Evolutionary conservation across 1,140 invertebrate species (phyloP), one percentile per base, ranked within the genome.

Genomic region (Brachionus plicatilis): DNA sequence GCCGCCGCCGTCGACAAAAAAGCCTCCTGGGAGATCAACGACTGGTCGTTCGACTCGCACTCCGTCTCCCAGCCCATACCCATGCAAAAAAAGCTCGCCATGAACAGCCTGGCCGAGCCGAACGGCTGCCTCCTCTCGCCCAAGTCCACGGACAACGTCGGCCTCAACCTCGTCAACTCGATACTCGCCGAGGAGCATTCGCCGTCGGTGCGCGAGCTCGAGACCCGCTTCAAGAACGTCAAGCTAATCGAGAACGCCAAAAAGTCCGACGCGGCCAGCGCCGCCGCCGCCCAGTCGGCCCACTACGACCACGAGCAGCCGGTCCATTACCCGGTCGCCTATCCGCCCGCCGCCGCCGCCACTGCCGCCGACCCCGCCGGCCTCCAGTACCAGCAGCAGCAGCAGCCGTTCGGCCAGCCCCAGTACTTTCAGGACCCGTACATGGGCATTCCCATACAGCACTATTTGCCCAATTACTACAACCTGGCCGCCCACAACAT

Each of bases 31-130:
- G 68, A 72, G 37, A 41, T 72, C 6, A 72, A 72, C 37, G 68
- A 72, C 17, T 72, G 68, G 68, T 72, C 68, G 37, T 82, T 68
- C 17, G 65, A 82, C 60, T 60, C 53, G 53, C 79, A 82, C 60
- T 17, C 53, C 11, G 79, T 82, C 20, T 82, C 79, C 11, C 79
- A 82, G 53, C 79, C 79, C 12, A 82, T 82, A 82, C 79, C 79
- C 20, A 82, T 82, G 79, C 79, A 82, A 37, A 60, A 60, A 60
- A 27, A 56, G 20, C 53, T 29, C 2, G 53, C 43, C 24, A n/a
- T 68, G 20, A 82, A 37, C 33, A 37, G 66, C 33, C 29, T 70
- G 0, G 33, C 41, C 41, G 79, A 82, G 12, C n/a, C 72, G 2
- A 76, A 76, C 43, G 72, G 72, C 8, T 24, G 72, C 27, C n/a